Conservation (phyloP, 2,797 vertebrate genomes). For the Gallirallus australis region DNA sequence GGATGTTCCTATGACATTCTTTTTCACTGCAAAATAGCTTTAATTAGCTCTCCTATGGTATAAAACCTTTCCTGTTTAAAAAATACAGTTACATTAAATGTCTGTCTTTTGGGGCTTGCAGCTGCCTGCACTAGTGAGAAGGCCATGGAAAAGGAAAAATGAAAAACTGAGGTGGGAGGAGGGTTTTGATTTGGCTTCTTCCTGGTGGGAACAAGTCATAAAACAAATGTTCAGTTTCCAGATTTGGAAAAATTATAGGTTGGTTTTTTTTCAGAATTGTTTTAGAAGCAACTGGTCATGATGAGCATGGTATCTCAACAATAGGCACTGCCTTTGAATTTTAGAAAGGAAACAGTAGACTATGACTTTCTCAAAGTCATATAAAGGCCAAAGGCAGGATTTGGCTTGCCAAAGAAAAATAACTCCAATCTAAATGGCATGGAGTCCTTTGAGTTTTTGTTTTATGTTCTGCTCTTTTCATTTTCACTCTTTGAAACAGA, state of each 20-base stretch:
- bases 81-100: not conserved
- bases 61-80: constrained; percentile 2
- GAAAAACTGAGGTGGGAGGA: not conserved
- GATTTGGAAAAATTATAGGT: constrained; percentile 43
- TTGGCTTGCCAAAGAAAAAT: constrained; percentile 22
- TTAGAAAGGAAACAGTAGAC: not conserved
- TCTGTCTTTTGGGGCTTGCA: not conserved
- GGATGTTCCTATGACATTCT: not conserved
- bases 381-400: constrained; percentile 37
- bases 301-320: not conserved
- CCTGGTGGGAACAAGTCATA: not conserved
- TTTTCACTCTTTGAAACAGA: constrained; percentile 50
- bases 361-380: constrained; percentile 43
- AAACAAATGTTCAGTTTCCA: constrained; percentile 54
- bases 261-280: not conserved
- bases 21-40: constrained; percentile 24
- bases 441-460: constrained; percentile 1
- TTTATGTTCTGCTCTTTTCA: constrained; percentile 33
- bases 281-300: not conserved
- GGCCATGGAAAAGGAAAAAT: not conserved
- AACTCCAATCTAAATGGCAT: constrained; percentile 25
- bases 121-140: not conserved
- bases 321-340: constrained; percentile 6
- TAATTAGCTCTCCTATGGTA: constrained; percentile 25
- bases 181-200: constrained; percentile 26